Evolutionary conservation across 1,140 invertebrate genomes (phyloP).

Genomic region (Penaeus indicus): DNA sequence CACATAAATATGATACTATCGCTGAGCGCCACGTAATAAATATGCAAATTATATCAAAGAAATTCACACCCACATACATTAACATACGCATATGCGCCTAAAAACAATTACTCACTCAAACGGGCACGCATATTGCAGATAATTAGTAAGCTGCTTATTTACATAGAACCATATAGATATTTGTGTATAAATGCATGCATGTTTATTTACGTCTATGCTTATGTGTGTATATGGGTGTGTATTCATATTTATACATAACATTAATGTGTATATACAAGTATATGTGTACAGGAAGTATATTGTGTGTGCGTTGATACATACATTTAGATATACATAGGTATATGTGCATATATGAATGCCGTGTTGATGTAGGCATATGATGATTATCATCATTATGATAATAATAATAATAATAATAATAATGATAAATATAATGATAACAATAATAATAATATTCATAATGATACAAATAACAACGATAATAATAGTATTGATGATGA

Average conservation of each 20-base stretch:
- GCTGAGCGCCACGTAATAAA: no score
- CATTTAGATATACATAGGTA: neutral
- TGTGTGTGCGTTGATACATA: neutral
- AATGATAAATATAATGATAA: no score
- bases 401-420: no score
- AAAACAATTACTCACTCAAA: no score
- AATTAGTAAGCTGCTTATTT: neutral
- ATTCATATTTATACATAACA: no score
- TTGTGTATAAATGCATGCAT: neutral
- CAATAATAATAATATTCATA: no score
- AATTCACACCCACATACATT: slow-evolving; percentile 13
- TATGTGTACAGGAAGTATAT: neutral
- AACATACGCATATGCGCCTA: neutral
- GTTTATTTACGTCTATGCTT: neutral
- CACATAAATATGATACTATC: no score
- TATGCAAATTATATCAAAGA: neutral
- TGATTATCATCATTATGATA: neutral
- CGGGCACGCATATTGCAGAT: neutral
- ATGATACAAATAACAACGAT: no score
- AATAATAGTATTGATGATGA: no score
- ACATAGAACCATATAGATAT: neutral
- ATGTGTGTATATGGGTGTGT: neutral
- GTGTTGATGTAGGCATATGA: neutral
- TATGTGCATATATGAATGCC: neutral
- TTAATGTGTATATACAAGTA: neutral